A percentile compares a stretch with the other conserved stretches of the same genome.
Evolutionary conservation across 1,140 invertebrate species (phyloP).

Genomic region (Orchesella cincta): DNA sequence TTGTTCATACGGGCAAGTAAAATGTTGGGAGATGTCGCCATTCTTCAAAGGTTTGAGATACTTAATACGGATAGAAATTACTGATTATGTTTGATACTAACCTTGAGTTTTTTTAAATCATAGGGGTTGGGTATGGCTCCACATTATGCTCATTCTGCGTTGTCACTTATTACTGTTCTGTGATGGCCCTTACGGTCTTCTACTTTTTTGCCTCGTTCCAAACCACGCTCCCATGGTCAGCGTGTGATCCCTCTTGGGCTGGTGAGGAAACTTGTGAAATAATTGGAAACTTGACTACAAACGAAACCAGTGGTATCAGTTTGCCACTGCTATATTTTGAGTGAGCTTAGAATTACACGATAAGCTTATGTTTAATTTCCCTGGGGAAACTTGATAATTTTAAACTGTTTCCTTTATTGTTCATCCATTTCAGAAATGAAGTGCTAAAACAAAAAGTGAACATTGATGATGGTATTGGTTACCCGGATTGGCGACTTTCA

Average conservation of each 20-base stretch:
- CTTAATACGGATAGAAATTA: too few relatives aligned
- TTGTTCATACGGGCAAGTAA: constrained; percentile 62
- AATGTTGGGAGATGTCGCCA: constrained; percentile 65
- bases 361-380: background rate
- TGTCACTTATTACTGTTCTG: constrained; percentile 2
- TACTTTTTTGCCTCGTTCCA: constrained; percentile 57
- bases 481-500: constrained; percentile 72
- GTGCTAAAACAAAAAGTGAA: constrained; percentile 68
- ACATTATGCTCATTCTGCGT: constrained; percentile 8
- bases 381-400: background rate
- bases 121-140: constrained; percentile 23
- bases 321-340: constrained; percentile 12
- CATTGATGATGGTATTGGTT: constrained; percentile 71
- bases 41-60: constrained; percentile 65
- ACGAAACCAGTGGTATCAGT: background rate
- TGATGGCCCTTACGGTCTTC: constrained; percentile 46
- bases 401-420: background rate
- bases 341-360: constrained; percentile 24
- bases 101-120: too few relatives aligned
- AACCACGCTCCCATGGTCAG: constrained; percentile 54
- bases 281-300: background rate
- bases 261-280: constrained; percentile 15
- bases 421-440: constrained; percentile 50
- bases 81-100: too few relatives aligned
- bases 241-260: constrained; percentile 52